Evolutionary conservation across 35 echinoderm and acorn worm species (phyloP).

Genomic region (Amphiura filiformis): DNA sequence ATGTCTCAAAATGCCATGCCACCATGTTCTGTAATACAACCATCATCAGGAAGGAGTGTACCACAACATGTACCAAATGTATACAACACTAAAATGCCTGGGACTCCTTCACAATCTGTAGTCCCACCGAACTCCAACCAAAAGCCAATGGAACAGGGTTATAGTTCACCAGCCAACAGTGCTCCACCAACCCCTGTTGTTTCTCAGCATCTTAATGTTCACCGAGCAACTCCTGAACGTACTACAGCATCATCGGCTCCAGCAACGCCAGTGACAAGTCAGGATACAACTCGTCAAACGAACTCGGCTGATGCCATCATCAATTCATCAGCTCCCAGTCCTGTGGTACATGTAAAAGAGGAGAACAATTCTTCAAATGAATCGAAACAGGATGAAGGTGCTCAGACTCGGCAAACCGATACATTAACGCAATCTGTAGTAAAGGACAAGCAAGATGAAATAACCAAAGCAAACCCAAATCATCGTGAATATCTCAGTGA

Average conservation of each 20-base stretch:
- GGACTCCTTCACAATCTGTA: neutral
- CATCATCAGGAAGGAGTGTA: neutral
- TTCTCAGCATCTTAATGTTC: neutral
- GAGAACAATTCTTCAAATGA: neutral
- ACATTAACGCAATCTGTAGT: constrained; percentile 40
- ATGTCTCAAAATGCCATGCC: neutral
- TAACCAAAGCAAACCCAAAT: constrained; percentile 53
- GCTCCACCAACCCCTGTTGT: constrained; percentile 21
- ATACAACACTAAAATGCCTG: neutral
- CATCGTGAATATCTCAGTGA: constrained; percentile 79
- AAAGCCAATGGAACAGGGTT: neutral
- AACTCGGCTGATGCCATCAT: neutral
- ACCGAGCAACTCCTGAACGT: constrained; percentile 11
- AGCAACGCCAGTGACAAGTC: constrained; percentile 25
- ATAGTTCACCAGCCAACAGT: neutral
- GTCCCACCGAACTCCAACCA: neutral
- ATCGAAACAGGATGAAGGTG: constrained; percentile 14
- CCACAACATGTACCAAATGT: neutral
- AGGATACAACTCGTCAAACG: neutral
- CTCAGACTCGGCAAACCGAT: constrained; percentile 49
- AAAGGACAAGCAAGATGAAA: constrained; percentile 41
- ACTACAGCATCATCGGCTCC: constrained; percentile 20
- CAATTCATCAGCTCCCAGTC: neutral
- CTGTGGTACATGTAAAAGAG: neutral
- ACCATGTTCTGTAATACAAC: neutral